Conservation (phyloP, 2,888 invertebrate genomes). For the Trypoxylon attenuatum region DNA sequence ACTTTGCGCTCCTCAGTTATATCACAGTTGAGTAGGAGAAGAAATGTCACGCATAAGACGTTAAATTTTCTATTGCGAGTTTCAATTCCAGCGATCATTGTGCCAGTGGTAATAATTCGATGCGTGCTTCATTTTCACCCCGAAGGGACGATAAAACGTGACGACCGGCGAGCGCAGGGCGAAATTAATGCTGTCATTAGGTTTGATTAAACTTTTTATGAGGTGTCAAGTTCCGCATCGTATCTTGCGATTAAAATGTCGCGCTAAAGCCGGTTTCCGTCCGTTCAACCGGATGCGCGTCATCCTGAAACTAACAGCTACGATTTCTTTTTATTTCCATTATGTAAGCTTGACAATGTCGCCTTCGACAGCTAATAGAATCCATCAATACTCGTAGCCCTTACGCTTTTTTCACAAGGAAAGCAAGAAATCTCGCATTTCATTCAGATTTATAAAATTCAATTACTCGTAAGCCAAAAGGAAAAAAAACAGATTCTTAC, state of each 20-base stretch:
- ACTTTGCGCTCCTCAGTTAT: too few relatives aligned
- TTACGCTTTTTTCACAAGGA: too few relatives aligned
- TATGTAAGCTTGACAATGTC: background rate
- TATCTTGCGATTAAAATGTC: slow-evolving; percentile 57
- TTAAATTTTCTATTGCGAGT: slow-evolving; percentile 46
- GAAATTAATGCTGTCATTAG: slow-evolving; percentile 54
- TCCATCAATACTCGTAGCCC: too few relatives aligned
- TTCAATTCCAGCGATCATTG: slow-evolving; percentile 6
- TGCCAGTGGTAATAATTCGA: slow-evolving; percentile 42
- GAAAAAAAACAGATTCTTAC: too few relatives aligned
- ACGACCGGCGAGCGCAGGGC: slow-evolving; percentile 32
- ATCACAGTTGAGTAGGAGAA: too few relatives aligned
- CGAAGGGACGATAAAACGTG: slow-evolving; percentile 51
- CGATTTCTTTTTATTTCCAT: background rate
- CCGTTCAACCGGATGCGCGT: slow-evolving; percentile 27
- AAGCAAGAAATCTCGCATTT: too few relatives aligned
- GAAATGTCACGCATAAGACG: slow-evolving; percentile 13
- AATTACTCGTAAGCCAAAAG: too few relatives aligned
- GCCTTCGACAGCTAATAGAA: too few relatives aligned
- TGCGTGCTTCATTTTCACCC: slow-evolving; percentile 38
- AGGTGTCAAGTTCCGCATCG: slow-evolving; percentile 59
- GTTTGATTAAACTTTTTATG: slow-evolving; percentile 65
- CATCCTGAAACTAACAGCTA: background rate
- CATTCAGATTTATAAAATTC: too few relatives aligned
- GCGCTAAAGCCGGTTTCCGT: slow-evolving; percentile 21